Conservation (phyloP, 2,797 vertebrate genomes). For the Gastrophryne carolinensis region DNA sequence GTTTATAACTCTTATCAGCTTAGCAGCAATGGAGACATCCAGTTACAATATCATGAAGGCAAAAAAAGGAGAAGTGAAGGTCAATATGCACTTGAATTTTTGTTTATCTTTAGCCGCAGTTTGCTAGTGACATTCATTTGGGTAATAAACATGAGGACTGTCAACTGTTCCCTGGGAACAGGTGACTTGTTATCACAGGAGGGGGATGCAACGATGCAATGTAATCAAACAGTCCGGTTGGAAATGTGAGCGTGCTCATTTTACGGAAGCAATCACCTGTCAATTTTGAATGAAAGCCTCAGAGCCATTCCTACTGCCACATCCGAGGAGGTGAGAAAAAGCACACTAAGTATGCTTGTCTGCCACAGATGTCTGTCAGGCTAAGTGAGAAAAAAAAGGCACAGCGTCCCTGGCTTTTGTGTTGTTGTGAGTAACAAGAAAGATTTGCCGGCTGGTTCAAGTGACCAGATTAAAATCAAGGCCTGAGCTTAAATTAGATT, state of each 20-base stretch:
- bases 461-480: not conserved
- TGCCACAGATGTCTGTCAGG: conserved; percentile 43
- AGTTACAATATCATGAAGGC: conserved; percentile 76
- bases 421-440: conserved; percentile 40
- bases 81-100: conserved; percentile 80
- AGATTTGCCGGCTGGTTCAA: conserved; percentile 47
- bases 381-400: conserved; percentile 48
- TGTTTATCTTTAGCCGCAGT: conserved; percentile 77
- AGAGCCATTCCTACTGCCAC: conserved; percentile 57
- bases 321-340: conserved; percentile 57
- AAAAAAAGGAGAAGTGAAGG: conserved; percentile 72
- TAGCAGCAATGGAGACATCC: conserved; percentile 82
- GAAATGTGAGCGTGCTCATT: conserved; percentile 68
- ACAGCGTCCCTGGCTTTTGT: conserved; percentile 28
- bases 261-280: conserved; percentile 68
- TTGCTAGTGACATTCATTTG: conserved; percentile 72
- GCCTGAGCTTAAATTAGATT: too few species aligned
- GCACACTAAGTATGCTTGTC: conserved; percentile 49
- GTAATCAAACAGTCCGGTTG: conserved; percentile 76
- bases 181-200: conserved; percentile 75
- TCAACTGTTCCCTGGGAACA: conserved; percentile 74
- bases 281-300: conserved; percentile 62
- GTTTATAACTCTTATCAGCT: conserved; percentile 81
- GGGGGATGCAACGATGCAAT: conserved; percentile 68
- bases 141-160: conserved; percentile 79